These are phyloP conservation scores for Antheraea mylitta DNA, from an alignment of 1,140 invertebrate genomes.

Conservation along the genomic window DNA sequence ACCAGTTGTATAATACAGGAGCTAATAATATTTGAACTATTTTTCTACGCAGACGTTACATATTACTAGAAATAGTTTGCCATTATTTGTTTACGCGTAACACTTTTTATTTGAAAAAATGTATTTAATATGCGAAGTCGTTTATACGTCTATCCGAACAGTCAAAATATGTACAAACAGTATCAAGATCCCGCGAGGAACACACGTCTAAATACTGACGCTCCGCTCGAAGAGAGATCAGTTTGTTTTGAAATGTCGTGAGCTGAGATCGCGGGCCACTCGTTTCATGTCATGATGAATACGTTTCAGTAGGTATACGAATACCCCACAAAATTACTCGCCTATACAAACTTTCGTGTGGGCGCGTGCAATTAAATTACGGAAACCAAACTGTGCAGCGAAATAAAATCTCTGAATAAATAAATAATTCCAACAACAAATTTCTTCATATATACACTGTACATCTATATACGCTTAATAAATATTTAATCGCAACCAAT, in stretches of 20 bases:
- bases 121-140: conserved; percentile 3
- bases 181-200: conserved; percentile 47
- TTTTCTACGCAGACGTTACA: not conserved
- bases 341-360: not conserved
- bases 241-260: conserved; percentile 75
- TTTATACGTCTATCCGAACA: conserved; percentile 40
- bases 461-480: not conserved
- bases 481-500: not conserved
- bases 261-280: conserved; percentile 49
- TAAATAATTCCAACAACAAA: not conserved
- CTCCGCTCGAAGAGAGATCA: conserved; percentile 33
- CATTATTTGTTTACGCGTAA: conserved; percentile 1
- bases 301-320: conserved; percentile 12
- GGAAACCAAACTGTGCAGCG: not conserved
- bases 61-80: not conserved
- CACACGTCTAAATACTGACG: conserved; percentile 57
- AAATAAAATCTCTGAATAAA: conserved; percentile 1
- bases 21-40: no score
- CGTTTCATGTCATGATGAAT: conserved; percentile 43
- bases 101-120: conserved; percentile 1
- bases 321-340: not conserved
- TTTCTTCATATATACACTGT: not conserved
- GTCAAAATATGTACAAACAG: conserved; percentile 72
- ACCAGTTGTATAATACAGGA: no score
- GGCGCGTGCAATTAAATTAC: not conserved